Percentiles rank a stretch among this genome's conserved stretches.
Conservation (phyloP, 2,888 invertebrate species). For the Anthrax anthrax region DNA sequence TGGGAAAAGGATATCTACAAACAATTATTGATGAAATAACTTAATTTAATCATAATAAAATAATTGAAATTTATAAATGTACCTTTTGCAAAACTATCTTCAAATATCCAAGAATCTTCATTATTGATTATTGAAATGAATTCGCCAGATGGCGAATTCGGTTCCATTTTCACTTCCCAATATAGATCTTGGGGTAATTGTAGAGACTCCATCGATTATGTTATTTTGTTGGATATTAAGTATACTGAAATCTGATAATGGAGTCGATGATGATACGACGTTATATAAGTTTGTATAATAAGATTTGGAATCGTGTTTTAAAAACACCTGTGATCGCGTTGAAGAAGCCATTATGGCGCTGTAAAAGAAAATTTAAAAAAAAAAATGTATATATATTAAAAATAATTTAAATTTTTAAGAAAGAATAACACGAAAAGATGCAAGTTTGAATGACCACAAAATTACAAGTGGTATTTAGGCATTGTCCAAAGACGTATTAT, state of each 20-base stretch:
- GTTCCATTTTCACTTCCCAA: constrained; percentile 33
- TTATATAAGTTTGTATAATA: constrained; percentile 9
- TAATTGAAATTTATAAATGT: constrained; percentile 1
- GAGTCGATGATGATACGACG: constrained; percentile 11
- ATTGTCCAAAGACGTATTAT: too few species aligned
- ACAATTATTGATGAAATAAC: too few species aligned
- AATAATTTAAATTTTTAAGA: not conserved
- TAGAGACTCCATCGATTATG: constrained; percentile 27
- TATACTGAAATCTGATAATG: constrained; percentile 10
- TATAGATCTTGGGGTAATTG: constrained; percentile 28
- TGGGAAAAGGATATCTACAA: not conserved
- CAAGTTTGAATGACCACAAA: too few species aligned
- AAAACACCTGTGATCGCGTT: constrained; percentile 47
- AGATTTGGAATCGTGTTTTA: constrained; percentile 40
- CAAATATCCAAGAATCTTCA: constrained; percentile 17
- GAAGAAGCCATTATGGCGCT: constrained; percentile 75
- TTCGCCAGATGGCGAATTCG: constrained; percentile 26
- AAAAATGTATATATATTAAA: too few species aligned
- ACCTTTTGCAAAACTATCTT: constrained; percentile 31
- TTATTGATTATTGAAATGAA: constrained; percentile 19
- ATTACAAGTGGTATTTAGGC: too few species aligned
- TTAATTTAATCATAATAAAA: too few species aligned
- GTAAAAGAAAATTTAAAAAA: constrained; percentile 26
- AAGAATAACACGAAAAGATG: too few species aligned
- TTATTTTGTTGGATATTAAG: not conserved